Conservation (phyloP, 2,797 vertebrate species). For the Iguana delicatissima region DNA sequence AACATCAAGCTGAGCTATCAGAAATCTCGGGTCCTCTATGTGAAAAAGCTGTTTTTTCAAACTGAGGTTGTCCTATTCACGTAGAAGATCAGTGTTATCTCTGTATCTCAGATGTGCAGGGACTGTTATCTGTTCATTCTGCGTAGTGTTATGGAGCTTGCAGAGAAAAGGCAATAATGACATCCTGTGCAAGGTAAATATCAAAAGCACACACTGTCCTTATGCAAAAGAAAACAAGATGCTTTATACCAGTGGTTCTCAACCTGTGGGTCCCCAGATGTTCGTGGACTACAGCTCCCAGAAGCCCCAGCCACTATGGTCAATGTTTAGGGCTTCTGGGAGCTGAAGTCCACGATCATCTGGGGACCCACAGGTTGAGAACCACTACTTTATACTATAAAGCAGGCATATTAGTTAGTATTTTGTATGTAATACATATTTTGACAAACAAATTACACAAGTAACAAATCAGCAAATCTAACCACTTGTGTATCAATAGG, state of each 20-base stretch:
- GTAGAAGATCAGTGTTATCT: no score
- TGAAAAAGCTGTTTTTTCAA: background rate
- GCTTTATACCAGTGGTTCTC: no score
- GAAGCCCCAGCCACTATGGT: no score
- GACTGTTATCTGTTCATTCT: no score
- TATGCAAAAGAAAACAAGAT: background rate
- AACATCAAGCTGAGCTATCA: background rate
- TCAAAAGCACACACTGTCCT: background rate
- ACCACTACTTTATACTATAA: background rate
- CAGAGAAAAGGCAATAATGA: background rate
- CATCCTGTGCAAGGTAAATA: background rate
- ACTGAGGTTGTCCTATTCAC: no score
- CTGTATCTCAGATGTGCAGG: no score
- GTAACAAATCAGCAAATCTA: no score
- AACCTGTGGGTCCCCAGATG: no score
- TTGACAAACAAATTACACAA: background rate
- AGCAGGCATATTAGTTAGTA: background rate
- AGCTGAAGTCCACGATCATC: no score
- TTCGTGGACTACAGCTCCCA: no score
- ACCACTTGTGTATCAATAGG: background rate
- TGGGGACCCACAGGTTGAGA: no score
- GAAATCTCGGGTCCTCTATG: background rate
- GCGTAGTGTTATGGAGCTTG: background rate
- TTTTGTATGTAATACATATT: background rate
- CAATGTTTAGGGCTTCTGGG: no score